Evolutionary conservation across 53 echinoderm and acorn worm species (phyloP).

Genomic region (Zoroaster sp.): DNA sequence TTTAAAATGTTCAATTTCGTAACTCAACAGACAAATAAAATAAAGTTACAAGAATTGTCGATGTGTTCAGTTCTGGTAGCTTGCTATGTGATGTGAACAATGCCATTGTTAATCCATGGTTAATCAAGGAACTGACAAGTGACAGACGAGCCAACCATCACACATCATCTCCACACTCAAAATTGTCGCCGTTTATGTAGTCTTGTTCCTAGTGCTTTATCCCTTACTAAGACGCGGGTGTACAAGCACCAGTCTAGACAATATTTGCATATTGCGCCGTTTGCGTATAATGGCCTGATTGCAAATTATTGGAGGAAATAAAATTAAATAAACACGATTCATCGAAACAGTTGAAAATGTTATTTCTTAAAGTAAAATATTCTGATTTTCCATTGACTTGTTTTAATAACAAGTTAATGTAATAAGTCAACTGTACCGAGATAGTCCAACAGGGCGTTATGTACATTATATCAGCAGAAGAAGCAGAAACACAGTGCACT

Average conservation of each 20-base stretch:
- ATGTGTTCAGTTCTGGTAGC: constrained; percentile 55
- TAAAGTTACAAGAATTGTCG: constrained; percentile 51
- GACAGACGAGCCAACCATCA: not conserved
- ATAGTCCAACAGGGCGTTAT: too few species aligned
- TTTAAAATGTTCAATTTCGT: not conserved
- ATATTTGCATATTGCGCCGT: not conserved
- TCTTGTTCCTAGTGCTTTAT: not conserved
- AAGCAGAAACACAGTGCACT: too few species aligned
- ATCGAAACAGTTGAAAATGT: not conserved
- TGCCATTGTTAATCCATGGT: not conserved
- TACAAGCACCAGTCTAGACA: not conserved
- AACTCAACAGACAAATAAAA: not conserved
- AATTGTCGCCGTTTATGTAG: not conserved
- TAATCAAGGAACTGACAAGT: not conserved
- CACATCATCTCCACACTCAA: not conserved
- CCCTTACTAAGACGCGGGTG: too few species aligned
- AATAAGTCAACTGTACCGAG: too few species aligned
- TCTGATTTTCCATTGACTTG: too few species aligned
- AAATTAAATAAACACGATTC: not conserved
- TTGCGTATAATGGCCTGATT: not conserved
- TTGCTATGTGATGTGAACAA: constrained; percentile 35
- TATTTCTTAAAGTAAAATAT: not conserved
- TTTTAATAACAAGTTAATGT: too few species aligned
- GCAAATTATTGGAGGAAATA: not conserved
- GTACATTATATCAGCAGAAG: too few species aligned